Conservation (phyloP, 1,140 invertebrate genomes). For the Euura saliciscinereae region DNA sequence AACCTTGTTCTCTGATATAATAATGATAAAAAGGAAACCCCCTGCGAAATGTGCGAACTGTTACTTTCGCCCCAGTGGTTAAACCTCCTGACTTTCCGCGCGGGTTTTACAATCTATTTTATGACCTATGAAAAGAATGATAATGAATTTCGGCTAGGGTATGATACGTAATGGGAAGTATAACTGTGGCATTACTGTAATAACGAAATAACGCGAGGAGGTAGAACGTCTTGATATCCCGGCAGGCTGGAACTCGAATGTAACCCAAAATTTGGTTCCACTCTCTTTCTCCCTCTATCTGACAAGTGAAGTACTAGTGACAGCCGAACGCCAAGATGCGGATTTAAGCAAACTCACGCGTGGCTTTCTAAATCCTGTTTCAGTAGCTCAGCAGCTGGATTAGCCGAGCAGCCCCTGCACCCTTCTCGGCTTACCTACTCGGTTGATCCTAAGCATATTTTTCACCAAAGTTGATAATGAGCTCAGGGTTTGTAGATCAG, state of each 20-base stretch:
- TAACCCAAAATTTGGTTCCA: too few relatives aligned
- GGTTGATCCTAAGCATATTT: too few relatives aligned
- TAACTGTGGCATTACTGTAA: slow-evolving; percentile 33
- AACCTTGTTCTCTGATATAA: too few relatives aligned
- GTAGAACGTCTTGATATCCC: slow-evolving; percentile 41
- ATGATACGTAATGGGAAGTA: slow-evolving; percentile 26
- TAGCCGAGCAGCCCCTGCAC: not conserved
- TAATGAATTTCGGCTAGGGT: slow-evolving; percentile 41
- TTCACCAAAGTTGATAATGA: too few relatives aligned
- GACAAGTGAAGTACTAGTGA: not conserved
- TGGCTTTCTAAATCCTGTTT: not conserved
- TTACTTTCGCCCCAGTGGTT: too few relatives aligned
- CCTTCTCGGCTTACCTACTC: too few relatives aligned
- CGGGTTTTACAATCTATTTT: slow-evolving; percentile 34
- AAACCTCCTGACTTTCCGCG: slow-evolving; percentile 6
- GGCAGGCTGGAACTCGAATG: too few relatives aligned
- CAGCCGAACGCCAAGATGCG: not conserved
- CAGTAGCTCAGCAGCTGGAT: not conserved
- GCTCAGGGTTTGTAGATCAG: too few relatives aligned
- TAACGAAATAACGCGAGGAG: slow-evolving; percentile 38
- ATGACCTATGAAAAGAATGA: slow-evolving; percentile 39
- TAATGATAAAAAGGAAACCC: too few relatives aligned
- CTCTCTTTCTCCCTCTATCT: too few relatives aligned
- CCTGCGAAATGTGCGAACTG: too few relatives aligned
- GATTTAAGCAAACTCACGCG: not conserved